These are phyloP conservation scores for Melanocharis versteri DNA, from an alignment of 2,113 vertebrate species.

Conservation along the genomic window DNA sequence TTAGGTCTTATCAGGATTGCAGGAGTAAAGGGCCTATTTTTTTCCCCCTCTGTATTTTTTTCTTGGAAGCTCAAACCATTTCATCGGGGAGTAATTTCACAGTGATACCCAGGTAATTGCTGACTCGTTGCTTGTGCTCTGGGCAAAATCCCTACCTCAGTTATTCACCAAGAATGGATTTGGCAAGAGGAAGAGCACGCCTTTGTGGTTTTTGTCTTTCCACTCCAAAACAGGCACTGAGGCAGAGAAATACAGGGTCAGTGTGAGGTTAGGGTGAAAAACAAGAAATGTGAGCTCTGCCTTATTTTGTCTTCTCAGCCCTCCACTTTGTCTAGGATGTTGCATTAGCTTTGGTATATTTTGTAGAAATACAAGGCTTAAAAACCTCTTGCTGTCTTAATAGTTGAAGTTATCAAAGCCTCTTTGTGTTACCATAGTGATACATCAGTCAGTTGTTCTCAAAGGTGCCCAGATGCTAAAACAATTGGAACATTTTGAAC, in stretches of 20 bases:
- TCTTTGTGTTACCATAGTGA: conserved; percentile 1
- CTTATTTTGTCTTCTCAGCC: neutral
- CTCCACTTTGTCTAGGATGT: neutral
- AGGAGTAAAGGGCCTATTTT: neutral
- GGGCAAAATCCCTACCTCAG: neutral
- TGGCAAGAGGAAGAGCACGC: neutral
- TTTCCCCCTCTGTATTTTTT: rapidly evolving
- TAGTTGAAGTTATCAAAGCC: neutral
- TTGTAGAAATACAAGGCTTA: neutral
- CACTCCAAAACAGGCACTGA: neutral
- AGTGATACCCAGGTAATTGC: neutral
- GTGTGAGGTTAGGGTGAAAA: neutral
- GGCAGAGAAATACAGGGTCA: neutral
- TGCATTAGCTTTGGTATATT: neutral
- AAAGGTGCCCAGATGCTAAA: neutral
- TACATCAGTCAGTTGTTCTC: neutral
- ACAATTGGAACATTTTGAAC: neutral
- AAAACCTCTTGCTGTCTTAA: neutral
- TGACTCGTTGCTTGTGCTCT: neutral
- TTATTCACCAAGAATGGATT: neutral
- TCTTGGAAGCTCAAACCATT: neutral
- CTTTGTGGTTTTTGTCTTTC: neutral
- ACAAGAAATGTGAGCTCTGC: neutral
- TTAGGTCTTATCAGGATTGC: neutral
- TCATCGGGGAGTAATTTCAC: neutral